These are phyloP conservation scores for Prunella fulvescens DNA, from an alignment of 2,113 vertebrate genomes.

Conservation along the genomic window DNA sequence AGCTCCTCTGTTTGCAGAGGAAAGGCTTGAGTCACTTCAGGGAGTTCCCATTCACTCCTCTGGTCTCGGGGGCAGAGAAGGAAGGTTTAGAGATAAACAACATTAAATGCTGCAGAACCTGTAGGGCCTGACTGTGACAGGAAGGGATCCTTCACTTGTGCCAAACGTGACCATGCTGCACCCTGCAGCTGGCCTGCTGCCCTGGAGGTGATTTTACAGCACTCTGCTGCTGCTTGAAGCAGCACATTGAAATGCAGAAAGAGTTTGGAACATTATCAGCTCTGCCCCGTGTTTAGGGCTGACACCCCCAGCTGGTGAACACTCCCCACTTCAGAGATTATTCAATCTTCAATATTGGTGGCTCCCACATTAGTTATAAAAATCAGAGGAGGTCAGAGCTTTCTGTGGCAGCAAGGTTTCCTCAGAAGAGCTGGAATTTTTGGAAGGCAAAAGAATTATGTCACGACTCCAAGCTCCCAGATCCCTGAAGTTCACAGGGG, in stretches of 20 bases:
- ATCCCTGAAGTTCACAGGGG: not conserved
- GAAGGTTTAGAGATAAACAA: conserved; percentile 30
- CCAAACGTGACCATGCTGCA: not conserved
- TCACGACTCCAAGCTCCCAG: not conserved
- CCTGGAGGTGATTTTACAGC: not conserved
- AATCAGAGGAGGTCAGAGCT: not conserved
- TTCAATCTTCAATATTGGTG: not conserved
- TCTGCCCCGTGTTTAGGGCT: not conserved
- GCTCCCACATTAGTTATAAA: not conserved
- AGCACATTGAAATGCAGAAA: not conserved
- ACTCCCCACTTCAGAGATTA: not conserved
- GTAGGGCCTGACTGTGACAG: not conserved
- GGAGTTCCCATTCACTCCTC: conserved; percentile 41
- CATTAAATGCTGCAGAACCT: conserved; percentile 19
- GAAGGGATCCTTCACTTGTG: not conserved
- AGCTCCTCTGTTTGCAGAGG: conserved; percentile 33
- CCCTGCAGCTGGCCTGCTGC: not conserved
- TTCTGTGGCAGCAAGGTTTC: not conserved
- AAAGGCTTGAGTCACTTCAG: conserved; percentile 43
- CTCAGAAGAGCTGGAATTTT: not conserved
- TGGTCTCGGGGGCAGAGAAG: not conserved
- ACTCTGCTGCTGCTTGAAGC: not conserved
- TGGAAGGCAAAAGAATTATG: not conserved
- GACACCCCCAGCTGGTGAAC: not conserved
- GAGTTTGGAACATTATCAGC: not conserved